Evolutionary conservation across 1,140 invertebrate genomes (phyloP).

Genomic region (Drosophila tropicalis): DNA sequence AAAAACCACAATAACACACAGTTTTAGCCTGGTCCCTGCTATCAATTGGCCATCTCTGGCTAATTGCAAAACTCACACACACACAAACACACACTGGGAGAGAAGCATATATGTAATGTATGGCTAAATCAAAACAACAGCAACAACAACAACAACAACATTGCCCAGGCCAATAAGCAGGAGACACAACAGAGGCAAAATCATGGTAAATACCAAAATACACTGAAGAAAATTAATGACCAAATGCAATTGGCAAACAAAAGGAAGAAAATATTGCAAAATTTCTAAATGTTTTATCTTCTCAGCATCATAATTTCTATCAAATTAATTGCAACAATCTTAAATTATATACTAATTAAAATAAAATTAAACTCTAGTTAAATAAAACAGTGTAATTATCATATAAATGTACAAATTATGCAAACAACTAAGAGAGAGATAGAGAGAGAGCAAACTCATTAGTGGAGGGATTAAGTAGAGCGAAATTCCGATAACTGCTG

Average conservation of each 20-base stretch:
- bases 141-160: not conserved
- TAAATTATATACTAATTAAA: not conserved
- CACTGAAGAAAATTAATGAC: not conserved
- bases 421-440: too few species aligned
- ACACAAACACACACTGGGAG: conserved; percentile 21
- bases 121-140: conserved; percentile 1
- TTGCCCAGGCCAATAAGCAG: not conserved
- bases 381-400: not conserved
- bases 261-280: too few species aligned
- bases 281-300: too few species aligned
- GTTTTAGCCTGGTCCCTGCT: conserved; percentile 23
- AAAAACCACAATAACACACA: not conserved
- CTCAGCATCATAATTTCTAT: too few species aligned
- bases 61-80: conserved; percentile 49
- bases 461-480: too few species aligned
- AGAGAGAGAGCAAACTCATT: too few species aligned
- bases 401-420: too few species aligned
- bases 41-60: conserved; percentile 45
- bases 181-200: not conserved
- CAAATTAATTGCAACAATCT: too few species aligned
- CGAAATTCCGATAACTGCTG: too few species aligned
- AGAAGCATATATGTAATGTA: not conserved
- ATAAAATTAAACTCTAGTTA: not conserved
- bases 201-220: not conserved
- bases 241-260: too few species aligned